These are phyloP conservation scores for Rhinopomastus cyanomelas DNA, from an alignment of 2,113 vertebrate genomes.

Conservation along the genomic window DNA sequence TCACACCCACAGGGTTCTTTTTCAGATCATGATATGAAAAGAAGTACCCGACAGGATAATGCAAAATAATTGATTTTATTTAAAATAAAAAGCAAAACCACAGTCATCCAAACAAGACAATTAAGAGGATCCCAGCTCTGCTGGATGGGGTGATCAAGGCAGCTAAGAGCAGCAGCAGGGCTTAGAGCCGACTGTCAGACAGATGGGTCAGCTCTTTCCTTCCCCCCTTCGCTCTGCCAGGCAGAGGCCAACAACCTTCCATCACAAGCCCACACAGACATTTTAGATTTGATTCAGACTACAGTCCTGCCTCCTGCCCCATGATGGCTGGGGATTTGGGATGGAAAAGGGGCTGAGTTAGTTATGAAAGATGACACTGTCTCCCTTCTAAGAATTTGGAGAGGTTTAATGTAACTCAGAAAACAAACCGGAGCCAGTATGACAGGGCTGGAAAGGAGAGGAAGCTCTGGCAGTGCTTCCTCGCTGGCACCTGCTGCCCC, in stretches of 20 bases:
- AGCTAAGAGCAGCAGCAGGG: conserved; percentile 20
- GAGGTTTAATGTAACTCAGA: background rate
- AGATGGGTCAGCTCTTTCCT: background rate
- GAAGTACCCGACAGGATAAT: background rate
- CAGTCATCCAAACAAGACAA: conserved; percentile 56
- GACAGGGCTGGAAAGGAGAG: background rate
- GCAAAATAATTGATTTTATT: conserved; percentile 74
- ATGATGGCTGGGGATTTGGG: background rate
- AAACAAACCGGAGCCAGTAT: background rate
- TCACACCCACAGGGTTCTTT: background rate
- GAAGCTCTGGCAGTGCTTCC: background rate
- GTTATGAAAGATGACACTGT: background rate
- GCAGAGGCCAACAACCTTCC: background rate
- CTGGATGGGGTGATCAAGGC: conserved; percentile 39
- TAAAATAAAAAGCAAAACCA: conserved; percentile 65
- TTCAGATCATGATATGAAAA: background rate
- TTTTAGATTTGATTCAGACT: background rate
- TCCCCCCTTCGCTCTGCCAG: background rate
- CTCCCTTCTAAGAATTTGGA: background rate
- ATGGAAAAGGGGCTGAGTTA: background rate
- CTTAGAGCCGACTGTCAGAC: background rate
- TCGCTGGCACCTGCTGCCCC: background rate
- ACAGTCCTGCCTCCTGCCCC: background rate
- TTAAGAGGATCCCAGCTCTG: conserved; percentile 52
- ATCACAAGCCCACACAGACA: background rate